phyloP scores from a whole-genome alignment of 2,888 invertebrate genomes.

The Epinotia nisella region DNA sequence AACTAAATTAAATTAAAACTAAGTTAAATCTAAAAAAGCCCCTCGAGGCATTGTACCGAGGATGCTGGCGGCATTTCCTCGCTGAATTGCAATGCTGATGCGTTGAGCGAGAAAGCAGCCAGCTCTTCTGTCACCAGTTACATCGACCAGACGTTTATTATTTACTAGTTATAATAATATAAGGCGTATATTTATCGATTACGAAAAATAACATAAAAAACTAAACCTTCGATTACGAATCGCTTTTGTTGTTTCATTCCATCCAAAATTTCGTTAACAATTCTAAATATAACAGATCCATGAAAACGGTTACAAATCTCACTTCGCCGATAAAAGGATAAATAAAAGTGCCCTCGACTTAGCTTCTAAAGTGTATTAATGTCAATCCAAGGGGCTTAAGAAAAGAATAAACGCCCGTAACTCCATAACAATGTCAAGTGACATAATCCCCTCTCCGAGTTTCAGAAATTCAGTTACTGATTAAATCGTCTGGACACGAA shows the following conservation, averaged over 20 bases:
- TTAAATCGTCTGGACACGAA: slow-evolving; percentile 36
- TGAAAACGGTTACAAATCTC: background rate
- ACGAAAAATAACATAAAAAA: too few species aligned
- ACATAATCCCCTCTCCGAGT: background rate
- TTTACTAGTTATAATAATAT: too few species aligned
- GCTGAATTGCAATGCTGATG: too few species aligned
- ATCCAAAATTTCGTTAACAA: background rate
- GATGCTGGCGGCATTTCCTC: too few species aligned
- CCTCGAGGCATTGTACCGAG: too few species aligned
- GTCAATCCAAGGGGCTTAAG: background rate
- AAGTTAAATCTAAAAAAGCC: too few species aligned
- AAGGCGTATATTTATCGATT: too few species aligned
- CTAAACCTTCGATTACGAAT: too few species aligned
- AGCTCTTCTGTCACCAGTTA: too few species aligned
- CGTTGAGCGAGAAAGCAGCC: too few species aligned
- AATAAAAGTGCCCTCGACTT: slow-evolving; percentile 9
- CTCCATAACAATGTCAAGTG: background rate
- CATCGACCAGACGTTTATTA: too few species aligned
- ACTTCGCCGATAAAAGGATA: slow-evolving; percentile 7
- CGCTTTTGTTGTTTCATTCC: background rate
- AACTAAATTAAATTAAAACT: too few species aligned
- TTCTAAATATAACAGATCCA: background rate
- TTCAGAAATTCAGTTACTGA: slow-evolving; percentile 19
- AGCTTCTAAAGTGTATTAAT: background rate
- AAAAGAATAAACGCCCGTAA: background rate